phyloP scores from a whole-genome alignment of 2,797 vertebrate species.

The Furcifer pardalis region DNA sequence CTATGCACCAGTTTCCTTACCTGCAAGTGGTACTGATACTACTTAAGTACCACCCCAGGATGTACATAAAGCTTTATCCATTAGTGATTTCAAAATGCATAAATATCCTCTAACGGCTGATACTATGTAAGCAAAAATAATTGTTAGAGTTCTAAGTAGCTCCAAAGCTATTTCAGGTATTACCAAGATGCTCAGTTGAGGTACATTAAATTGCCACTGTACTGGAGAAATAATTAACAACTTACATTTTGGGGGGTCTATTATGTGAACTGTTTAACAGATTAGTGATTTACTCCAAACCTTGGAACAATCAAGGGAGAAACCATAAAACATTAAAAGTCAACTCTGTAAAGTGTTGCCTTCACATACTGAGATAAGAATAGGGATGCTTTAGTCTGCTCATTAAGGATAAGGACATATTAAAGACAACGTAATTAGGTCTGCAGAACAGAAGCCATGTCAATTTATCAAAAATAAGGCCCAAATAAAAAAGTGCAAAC shows the following conservation, averaged over 20 bases:
- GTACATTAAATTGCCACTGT: slow-evolving; percentile 63
- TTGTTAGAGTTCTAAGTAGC: slow-evolving; percentile 51
- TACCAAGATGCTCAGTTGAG: slow-evolving; percentile 66
- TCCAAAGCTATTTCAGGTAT: slow-evolving; percentile 67
- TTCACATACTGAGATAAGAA: slow-evolving; percentile 67
- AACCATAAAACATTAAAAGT: slow-evolving; percentile 74
- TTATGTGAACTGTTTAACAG: slow-evolving; percentile 72
- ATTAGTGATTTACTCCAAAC: slow-evolving; percentile 75
- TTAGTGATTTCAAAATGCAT: slow-evolving; percentile 59
- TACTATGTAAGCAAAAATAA: slow-evolving; percentile 69
- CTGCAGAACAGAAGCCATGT: slow-evolving; percentile 40
- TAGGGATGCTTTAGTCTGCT: slow-evolving; percentile 58
- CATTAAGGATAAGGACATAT: slow-evolving; percentile 48
- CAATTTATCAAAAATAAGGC: slow-evolving; percentile 26
- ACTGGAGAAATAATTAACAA: slow-evolving; percentile 75
- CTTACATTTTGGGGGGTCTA: slow-evolving; percentile 66
- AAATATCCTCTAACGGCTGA: slow-evolving; percentile 51
- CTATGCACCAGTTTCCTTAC: slow-evolving; percentile 48
- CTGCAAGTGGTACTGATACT: slow-evolving; percentile 28
- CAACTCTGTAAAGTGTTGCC: slow-evolving; percentile 70
- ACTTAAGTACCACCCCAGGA: slow-evolving; percentile 44
- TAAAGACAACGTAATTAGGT: slow-evolving; percentile 52
- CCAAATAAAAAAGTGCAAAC: slow-evolving; percentile 15
- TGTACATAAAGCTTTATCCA: slow-evolving; percentile 61
- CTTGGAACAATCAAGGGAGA: slow-evolving; percentile 72